Conservation (phyloP, 2,797 vertebrate genomes). For the Furcifer pardalis region DNA sequence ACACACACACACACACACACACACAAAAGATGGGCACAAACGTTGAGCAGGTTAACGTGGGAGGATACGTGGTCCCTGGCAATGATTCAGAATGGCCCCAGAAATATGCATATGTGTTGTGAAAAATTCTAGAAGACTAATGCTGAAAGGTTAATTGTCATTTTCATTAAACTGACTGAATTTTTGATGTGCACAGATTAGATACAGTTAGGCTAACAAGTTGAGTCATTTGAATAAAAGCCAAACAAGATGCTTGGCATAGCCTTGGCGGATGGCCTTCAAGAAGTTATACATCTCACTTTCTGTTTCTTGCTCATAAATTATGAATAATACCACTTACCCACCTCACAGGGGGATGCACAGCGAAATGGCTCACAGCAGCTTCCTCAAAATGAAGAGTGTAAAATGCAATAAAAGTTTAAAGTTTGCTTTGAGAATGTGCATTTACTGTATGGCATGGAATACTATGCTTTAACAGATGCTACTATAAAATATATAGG, state of each 20-base stretch:
- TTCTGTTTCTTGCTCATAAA: neutral
- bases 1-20: no score
- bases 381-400: no score
- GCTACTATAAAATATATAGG: no score
- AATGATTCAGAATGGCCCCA: neutral
- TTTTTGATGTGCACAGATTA: conserved; percentile 16
- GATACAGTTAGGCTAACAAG: conserved; percentile 1
- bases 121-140: conserved; percentile 1
- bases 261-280: neutral
- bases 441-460: no score
- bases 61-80: neutral
- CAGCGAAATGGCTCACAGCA: neutral
- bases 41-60: neutral
- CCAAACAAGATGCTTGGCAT: neutral
- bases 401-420: no score
- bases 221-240: conserved; percentile 24
- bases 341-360: neutral
- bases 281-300: neutral
- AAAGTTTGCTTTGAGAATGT: no score
- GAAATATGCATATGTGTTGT: conserved; percentile 3
- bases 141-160: conserved; percentile 19
- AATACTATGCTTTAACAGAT: no score
- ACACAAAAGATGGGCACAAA: neutral
- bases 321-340: neutral
- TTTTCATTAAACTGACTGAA: conserved; percentile 23